Percentiles rank a stretch among this genome's conserved stretches.
These are phyloP conservation scores for Columba guinea DNA, from an alignment of 2,797 vertebrate genomes.

Conservation along the genomic window DNA sequence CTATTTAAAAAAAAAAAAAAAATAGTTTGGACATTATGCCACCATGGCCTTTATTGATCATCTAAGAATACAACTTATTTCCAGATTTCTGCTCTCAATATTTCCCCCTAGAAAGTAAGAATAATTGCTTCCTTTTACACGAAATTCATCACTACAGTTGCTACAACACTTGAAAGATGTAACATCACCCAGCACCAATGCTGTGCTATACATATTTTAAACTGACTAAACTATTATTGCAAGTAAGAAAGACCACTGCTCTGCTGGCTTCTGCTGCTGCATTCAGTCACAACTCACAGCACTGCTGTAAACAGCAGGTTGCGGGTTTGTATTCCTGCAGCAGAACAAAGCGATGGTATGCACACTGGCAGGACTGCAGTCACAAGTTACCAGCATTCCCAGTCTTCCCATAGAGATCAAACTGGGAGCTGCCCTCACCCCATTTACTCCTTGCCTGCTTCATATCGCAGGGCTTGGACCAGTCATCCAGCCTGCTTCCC, in stretches of 20 bases:
- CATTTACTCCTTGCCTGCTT: not conserved
- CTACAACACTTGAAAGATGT: not conserved
- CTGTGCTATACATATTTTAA: not conserved
- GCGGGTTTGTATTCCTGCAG: not conserved
- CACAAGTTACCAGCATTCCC: not conserved
- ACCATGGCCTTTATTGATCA: not conserved
- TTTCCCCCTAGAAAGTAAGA: not conserved
- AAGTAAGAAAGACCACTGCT: not conserved
- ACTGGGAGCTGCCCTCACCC: not conserved
- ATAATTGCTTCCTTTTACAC: not conserved
- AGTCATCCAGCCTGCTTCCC: not conserved
- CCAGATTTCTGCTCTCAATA: not conserved
- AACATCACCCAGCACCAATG: accelerated
- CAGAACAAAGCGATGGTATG: not conserved
- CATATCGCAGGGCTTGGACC: no score
- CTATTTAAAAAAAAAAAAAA: not conserved
- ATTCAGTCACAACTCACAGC: not conserved
- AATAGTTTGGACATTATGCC: not conserved
- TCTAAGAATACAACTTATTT: not conserved
- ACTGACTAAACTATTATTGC: not conserved
- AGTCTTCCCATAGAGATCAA: not conserved
- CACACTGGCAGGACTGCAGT: not conserved
- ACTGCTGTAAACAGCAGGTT: not conserved
- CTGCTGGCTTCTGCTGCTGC: not conserved
- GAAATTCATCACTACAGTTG: not conserved